phyloP scores from a whole-genome alignment of 2,113 vertebrate species.

The Peromyscus leucopus region DNA sequence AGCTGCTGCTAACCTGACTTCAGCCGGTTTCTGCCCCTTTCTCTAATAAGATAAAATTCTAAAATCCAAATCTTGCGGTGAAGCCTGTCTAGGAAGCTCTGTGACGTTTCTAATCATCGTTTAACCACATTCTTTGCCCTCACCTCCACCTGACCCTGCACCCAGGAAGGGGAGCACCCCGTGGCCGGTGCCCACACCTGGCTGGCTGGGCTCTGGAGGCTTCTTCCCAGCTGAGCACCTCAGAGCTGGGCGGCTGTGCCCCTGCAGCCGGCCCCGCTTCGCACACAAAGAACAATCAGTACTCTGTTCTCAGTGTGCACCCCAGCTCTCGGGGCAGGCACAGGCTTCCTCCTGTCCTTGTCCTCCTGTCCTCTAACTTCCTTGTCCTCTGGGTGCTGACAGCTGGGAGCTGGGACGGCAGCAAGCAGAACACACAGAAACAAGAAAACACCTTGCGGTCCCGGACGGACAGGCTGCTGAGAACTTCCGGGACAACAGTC shows the following conservation, averaged over 20 bases:
- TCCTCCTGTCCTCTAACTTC: not conserved
- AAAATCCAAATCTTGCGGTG: not conserved
- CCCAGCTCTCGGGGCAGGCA: conserved; percentile 42
- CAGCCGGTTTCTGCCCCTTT: not conserved
- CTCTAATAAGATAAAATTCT: conserved; percentile 35
- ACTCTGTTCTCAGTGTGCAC: conserved; percentile 44
- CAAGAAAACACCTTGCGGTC: not conserved
- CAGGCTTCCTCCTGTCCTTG: not conserved
- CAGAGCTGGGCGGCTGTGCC: not conserved
- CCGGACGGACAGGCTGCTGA: not conserved
- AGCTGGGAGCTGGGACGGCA: rapidly evolving
- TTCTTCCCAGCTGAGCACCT: not conserved
- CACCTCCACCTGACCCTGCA: too few species aligned
- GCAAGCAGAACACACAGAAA: not conserved
- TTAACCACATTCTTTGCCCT: not conserved
- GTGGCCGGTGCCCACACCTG: not conserved
- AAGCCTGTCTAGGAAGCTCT: not conserved
- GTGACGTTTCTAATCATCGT: not conserved
- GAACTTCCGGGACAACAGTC: rapidly evolving
- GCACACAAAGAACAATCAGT: conserved; percentile 71
- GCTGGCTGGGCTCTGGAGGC: not conserved
- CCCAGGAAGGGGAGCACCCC: not conserved
- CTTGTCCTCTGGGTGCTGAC: not conserved
- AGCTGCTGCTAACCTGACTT: not conserved
- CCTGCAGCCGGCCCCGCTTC: not conserved